phyloP scores from a whole-genome alignment of 1,140 invertebrate genomes.

The Reticulitermes speratus region DNA sequence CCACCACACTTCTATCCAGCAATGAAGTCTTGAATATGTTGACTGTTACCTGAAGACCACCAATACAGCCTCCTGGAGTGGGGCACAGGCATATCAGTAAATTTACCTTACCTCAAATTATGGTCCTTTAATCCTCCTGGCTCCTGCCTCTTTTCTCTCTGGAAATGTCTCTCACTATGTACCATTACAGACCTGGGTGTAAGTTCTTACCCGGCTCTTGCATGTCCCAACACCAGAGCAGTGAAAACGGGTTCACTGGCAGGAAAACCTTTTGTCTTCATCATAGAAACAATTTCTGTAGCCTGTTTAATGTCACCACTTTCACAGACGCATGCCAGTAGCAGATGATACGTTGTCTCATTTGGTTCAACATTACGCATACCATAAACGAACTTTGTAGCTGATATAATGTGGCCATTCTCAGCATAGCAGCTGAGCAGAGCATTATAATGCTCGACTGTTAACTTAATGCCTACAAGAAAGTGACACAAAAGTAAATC shows the following conservation, averaged over 20 bases:
- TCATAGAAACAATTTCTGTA: slow-evolving; percentile 56
- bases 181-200: too few relatives aligned
- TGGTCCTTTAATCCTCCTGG: too few relatives aligned
- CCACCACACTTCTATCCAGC: too few relatives aligned
- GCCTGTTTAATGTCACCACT: slow-evolving; percentile 59
- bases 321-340: slow-evolving; percentile 54
- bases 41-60: too few relatives aligned
- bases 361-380: slow-evolving; percentile 45
- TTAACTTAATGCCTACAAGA: slow-evolving; percentile 33
- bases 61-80: too few relatives aligned
- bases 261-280: slow-evolving; percentile 56
- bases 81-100: too few relatives aligned
- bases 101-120: too few relatives aligned
- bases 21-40: too few relatives aligned
- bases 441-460: slow-evolving; percentile 38
- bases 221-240: slow-evolving; percentile 57
- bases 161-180: too few relatives aligned
- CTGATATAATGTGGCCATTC: slow-evolving; percentile 39
- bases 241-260: slow-evolving; percentile 59
- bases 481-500: neutral
- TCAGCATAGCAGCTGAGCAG: slow-evolving; percentile 43
- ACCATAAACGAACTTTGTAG: slow-evolving; percentile 38
- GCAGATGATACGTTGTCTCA: slow-evolving; percentile 50
- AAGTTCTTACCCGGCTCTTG: slow-evolving; percentile 49
- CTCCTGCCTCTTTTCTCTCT: too few relatives aligned